Evolutionary conservation across 2,113 vertebrate species (phyloP).

Genomic region (Hystrix brachyura): DNA sequence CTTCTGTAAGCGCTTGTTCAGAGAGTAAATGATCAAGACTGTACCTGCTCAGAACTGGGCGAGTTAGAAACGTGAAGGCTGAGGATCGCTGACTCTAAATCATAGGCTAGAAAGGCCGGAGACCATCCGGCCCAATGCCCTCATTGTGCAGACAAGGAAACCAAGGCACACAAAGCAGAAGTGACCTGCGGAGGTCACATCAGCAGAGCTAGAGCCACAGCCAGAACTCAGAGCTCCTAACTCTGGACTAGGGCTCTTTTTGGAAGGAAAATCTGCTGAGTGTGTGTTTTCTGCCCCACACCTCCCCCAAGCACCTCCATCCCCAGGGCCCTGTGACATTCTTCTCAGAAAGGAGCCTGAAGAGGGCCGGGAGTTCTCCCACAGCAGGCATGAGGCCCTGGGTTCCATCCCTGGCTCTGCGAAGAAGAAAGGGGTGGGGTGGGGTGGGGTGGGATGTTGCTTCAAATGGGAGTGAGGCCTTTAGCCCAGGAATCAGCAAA

Average conservation of each 20-base stretch:
- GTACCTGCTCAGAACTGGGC: background rate
- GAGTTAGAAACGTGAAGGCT: background rate
- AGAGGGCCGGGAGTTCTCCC: background rate
- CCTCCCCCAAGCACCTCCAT: slow-evolving; percentile 33
- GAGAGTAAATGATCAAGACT: background rate
- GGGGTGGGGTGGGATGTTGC: background rate
- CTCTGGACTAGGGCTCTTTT: background rate
- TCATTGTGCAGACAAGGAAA: slow-evolving; percentile 52
- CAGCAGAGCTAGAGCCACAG: background rate
- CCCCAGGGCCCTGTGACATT: slow-evolving; percentile 39
- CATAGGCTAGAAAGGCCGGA: background rate
- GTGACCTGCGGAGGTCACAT: slow-evolving; percentile 43
- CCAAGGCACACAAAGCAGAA: slow-evolving; percentile 31
- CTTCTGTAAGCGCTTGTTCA: slow-evolving; percentile 46
- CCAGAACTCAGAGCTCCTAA: slow-evolving; percentile 8
- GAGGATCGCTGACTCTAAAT: background rate
- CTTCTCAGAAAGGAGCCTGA: slow-evolving; percentile 68
- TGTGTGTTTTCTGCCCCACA: slow-evolving; percentile 29
- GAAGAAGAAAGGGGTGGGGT: too few relatives aligned
- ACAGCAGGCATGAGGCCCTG: background rate
- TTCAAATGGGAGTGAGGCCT: background rate
- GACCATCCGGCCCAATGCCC: background rate
- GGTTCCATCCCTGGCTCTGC: background rate
- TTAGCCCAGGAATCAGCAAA: slow-evolving; percentile 41
- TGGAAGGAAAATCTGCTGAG: slow-evolving; percentile 49